phyloP scores from a whole-genome alignment of 2,797 vertebrate genomes.

The Echiichthys vipera region DNA sequence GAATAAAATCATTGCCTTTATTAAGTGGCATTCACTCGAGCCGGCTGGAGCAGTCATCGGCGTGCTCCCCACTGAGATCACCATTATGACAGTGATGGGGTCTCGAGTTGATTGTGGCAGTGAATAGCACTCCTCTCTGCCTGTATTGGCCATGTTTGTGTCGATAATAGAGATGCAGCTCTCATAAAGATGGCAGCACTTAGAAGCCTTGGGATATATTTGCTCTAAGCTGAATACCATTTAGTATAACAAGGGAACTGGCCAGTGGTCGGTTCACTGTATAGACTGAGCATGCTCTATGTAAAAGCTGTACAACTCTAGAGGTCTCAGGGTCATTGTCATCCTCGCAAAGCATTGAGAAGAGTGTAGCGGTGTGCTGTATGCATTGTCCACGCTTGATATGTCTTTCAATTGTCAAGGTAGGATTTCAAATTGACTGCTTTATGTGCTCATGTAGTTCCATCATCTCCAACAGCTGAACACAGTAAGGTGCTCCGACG shows the following conservation, averaged over 20 bases:
- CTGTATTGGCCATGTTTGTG: conserved; percentile 44
- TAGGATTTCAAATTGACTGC: conserved; percentile 33
- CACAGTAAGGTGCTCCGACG: conserved; percentile 6
- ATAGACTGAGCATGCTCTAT: not conserved
- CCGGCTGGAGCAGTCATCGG: conserved; percentile 44
- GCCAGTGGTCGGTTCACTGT: conserved; percentile 6
- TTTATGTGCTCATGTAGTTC: conserved; percentile 36
- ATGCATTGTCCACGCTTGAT: not conserved
- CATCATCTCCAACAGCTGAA: conserved; percentile 30
- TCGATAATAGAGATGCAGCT: conserved; percentile 57
- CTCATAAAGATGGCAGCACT: conserved; percentile 35
- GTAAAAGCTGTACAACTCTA: conserved; percentile 16
- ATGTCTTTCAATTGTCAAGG: conserved; percentile 38
- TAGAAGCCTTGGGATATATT: conserved; percentile 54
- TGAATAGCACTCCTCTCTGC: conserved; percentile 44
- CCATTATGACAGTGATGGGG: conserved; percentile 68
- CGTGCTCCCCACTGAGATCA: conserved; percentile 55
- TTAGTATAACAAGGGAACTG: conserved; percentile 37
- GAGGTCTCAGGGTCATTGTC: conserved; percentile 48
- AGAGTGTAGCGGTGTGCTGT: conserved; percentile 2
- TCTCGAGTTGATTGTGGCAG: conserved; percentile 58
- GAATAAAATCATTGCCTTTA: conserved; percentile 79
- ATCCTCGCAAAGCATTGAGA: conserved; percentile 18
- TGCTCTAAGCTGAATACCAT: conserved; percentile 31
- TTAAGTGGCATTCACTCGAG: conserved; percentile 75